A percentile compares a stretch with the other conserved stretches of the same genome.
Conservation (phyloP, 2,797 vertebrate genomes). For the Cuniculus paca region DNA sequence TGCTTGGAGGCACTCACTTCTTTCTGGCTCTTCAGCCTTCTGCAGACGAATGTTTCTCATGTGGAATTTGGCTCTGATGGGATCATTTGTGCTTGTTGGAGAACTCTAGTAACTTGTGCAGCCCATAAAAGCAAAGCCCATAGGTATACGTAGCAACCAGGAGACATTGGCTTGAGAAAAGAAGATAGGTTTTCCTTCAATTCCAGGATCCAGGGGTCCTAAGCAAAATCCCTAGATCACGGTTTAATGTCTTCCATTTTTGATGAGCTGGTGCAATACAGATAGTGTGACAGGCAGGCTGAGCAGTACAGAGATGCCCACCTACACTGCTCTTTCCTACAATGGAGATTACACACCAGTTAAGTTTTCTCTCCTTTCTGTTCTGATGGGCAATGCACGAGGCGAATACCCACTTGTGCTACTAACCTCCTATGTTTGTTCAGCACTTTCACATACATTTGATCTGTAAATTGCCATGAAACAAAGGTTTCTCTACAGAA, state of each 20-base stretch:
- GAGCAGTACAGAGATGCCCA: not conserved
- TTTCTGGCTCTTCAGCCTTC: not conserved
- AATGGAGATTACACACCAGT: not conserved
- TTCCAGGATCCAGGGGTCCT: not conserved
- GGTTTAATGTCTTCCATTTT: not conserved
- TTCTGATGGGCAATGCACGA: not conserved
- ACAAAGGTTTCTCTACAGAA: not conserved
- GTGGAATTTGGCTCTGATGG: not conserved
- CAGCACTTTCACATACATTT: not conserved
- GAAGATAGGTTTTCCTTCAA: not conserved
- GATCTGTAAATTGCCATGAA: conserved; percentile 35
- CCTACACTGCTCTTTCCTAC: not conserved
- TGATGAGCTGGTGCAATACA: not conserved
- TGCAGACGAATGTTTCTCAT: not conserved
- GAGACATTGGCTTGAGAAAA: not conserved
- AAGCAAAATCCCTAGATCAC: not conserved
- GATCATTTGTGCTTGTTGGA: not conserved
- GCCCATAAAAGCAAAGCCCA: not conserved
- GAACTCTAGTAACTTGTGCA: not conserved
- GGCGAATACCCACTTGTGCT: not conserved
- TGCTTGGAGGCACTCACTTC: not conserved
- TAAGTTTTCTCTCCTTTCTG: not conserved
- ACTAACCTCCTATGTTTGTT: not conserved
- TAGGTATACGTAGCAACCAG: not conserved
- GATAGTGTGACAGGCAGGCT: not conserved